Percentiles rank a stretch among this genome's conserved stretches.
Evolutionary conservation across 2,888 invertebrate species (phyloP).

Genomic region (Volucella zonaria): DNA sequence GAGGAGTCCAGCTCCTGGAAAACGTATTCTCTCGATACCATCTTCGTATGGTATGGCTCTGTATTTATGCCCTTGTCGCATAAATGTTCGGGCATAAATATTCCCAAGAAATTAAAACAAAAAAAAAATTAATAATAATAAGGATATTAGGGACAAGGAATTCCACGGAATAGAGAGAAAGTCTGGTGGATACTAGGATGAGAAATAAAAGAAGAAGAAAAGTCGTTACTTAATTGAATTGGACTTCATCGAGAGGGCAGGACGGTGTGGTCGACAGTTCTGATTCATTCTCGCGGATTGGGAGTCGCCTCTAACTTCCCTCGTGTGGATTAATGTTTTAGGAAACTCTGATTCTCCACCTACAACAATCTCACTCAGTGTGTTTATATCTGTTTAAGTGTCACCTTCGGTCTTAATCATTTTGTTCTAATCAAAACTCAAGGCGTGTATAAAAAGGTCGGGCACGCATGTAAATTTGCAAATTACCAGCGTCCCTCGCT

Average conservation of each 20-base stretch:
- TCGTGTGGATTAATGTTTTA: slow-evolving; percentile 28
- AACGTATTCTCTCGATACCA: slow-evolving; percentile 33
- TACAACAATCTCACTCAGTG: neutral
- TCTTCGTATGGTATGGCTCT: neutral
- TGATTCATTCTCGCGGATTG: slow-evolving; percentile 43
- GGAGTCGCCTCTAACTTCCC: slow-evolving; percentile 15
- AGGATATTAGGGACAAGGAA: slow-evolving; percentile 68
- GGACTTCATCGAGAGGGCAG: slow-evolving; percentile 7
- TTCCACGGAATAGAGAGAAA: slow-evolving; percentile 48
- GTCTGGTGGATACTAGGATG: neutral
- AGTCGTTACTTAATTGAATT: slow-evolving; percentile 48
- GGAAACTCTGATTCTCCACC: slow-evolving; percentile 8
- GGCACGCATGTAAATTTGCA: slow-evolving; percentile 60
- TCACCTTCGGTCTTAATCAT: slow-evolving; percentile 29
- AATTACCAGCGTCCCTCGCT: slow-evolving; percentile 32
- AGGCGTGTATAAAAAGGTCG: slow-evolving; percentile 40
- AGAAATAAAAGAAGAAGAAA: slow-evolving; percentile 27
- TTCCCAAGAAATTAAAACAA: slow-evolving; percentile 39
- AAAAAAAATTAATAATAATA: slow-evolving; percentile 47
- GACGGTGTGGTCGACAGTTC: slow-evolving; percentile 27
- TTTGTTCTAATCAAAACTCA: slow-evolving; percentile 47
- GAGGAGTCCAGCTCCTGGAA: slow-evolving; percentile 3
- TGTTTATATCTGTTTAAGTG: neutral
- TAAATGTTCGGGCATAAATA: neutral
- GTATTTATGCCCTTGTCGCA: neutral